phyloP scores from a whole-genome alignment of 2,888 invertebrate genomes.

The Rhabditoides inermis region DNA sequence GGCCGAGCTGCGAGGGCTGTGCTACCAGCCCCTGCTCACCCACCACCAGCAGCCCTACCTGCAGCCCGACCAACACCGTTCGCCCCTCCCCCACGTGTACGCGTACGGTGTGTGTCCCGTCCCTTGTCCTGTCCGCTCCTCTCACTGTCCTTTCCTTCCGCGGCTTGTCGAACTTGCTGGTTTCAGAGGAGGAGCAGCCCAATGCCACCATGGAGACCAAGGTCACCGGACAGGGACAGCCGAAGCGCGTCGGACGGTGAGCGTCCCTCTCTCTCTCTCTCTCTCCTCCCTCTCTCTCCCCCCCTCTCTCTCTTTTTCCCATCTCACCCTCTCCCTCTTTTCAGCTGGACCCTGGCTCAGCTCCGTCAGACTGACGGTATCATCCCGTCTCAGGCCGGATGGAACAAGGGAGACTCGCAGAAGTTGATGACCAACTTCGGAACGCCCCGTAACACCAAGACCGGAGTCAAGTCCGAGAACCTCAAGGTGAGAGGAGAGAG shows the following conservation, averaged over 20 bases:
- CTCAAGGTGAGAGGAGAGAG: slow-evolving; percentile 37
- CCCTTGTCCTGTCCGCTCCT: background rate
- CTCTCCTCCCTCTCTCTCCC: too few relatives aligned
- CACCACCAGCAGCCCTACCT: background rate
- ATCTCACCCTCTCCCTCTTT: too few relatives aligned
- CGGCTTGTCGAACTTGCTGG: background rate
- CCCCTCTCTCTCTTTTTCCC: too few relatives aligned
- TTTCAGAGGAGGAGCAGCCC: slow-evolving; percentile 45
- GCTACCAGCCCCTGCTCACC: background rate
- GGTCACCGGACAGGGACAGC: slow-evolving; percentile 42
- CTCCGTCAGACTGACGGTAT: slow-evolving; percentile 53
- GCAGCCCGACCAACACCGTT: background rate
- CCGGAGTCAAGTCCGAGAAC: slow-evolving; percentile 44
- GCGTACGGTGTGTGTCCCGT: slow-evolving; percentile 13
- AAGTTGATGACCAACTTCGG: slow-evolving; percentile 53
- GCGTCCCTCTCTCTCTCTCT: too few relatives aligned
- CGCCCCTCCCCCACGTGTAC: slow-evolving; percentile 12
- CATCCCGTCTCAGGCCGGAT: slow-evolving; percentile 52
- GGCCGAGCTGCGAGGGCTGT: slow-evolving; percentile 11
- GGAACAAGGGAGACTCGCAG: slow-evolving; percentile 54
- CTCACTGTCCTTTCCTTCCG: slow-evolving; percentile 4
- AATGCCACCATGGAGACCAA: slow-evolving; percentile 52
- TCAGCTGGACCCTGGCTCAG: slow-evolving; percentile 52
- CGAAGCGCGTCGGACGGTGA: slow-evolving; percentile 48
- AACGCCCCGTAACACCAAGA: slow-evolving; percentile 51